A percentile compares a stretch with the other conserved stretches of the same genome.
Conservation (phyloP, 2,888 invertebrate species). For the Limulus polyphemus region DNA sequence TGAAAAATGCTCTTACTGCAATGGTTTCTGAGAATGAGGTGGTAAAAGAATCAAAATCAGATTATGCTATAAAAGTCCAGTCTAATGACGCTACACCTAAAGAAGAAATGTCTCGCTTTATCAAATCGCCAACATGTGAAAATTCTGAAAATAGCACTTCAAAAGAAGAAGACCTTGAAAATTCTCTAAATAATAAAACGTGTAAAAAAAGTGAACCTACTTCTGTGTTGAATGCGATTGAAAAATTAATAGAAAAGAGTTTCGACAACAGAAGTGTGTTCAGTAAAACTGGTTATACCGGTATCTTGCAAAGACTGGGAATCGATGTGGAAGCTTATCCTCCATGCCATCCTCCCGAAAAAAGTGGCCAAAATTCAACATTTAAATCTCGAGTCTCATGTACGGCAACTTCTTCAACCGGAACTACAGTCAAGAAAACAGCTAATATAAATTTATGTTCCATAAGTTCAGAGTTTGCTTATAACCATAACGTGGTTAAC, state of each 20-base stretch:
- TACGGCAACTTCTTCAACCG: too few species aligned
- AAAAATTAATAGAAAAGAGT: conserved; percentile 91
- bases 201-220: conserved; percentile 32
- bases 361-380: too few species aligned
- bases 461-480: too few species aligned
- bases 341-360: conserved; percentile 26
- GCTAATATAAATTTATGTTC: too few species aligned
- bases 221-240: conserved; percentile 87
- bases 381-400: too few species aligned
- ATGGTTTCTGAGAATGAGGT: conserved; percentile 4
- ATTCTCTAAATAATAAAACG: too few species aligned
- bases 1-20: conserved; percentile 2
- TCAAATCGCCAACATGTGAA: conserved; percentile 1
- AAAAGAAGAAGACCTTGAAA: conserved; percentile 2
- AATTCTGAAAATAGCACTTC: conserved; percentile 5
- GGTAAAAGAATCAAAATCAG: neutral
- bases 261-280: conserved; percentile 53
- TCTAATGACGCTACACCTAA: neutral
- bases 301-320: conserved; percentile 76
- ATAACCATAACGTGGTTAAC: too few species aligned
- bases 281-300: conserved; percentile 40
- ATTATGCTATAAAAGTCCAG: neutral
- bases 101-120: neutral
- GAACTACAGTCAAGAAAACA: too few species aligned
- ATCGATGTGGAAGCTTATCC: conserved; percentile 56